Percentiles rank a stretch among this genome's conserved stretches.
Evolutionary conservation across 2,797 vertebrate species (phyloP).

Genomic region (Caiman crocodilus): DNA sequence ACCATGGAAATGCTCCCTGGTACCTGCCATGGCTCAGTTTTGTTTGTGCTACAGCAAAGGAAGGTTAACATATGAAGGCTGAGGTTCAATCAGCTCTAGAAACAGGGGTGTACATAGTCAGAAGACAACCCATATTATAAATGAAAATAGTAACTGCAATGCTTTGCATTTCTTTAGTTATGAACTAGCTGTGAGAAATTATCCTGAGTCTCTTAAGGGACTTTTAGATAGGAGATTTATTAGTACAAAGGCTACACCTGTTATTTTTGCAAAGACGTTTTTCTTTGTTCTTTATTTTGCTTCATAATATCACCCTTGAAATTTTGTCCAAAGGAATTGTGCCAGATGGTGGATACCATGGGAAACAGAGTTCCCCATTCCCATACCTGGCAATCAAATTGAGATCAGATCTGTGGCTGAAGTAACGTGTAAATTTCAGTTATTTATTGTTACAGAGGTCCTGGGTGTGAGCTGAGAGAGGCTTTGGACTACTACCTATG

Average conservation of each 20-base stretch:
- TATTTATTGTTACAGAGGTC: neutral
- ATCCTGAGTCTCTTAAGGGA: neutral
- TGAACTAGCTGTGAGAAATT: neutral
- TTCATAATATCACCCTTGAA: neutral
- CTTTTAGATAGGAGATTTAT: neutral
- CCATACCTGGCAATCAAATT: neutral
- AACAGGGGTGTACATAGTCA: no score
- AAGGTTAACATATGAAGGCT: no score
- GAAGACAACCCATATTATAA: neutral
- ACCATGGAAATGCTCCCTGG: neutral
- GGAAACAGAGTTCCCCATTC: neutral
- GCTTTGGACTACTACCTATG: neutral
- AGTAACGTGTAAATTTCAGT: neutral
- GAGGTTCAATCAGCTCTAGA: no score
- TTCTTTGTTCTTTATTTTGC: neutral
- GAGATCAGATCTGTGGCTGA: neutral
- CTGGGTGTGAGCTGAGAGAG: neutral
- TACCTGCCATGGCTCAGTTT: neutral
- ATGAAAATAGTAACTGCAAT: neutral
- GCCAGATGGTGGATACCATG: neutral
- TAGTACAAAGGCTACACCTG: neutral
- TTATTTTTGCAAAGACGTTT: neutral
- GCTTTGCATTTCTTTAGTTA: fast-evolving
- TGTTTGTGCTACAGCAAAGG: neutral
- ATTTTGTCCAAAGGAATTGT: neutral